phyloP scores from a whole-genome alignment of 2,797 vertebrate species.

The Lepus oiostolus region DNA sequence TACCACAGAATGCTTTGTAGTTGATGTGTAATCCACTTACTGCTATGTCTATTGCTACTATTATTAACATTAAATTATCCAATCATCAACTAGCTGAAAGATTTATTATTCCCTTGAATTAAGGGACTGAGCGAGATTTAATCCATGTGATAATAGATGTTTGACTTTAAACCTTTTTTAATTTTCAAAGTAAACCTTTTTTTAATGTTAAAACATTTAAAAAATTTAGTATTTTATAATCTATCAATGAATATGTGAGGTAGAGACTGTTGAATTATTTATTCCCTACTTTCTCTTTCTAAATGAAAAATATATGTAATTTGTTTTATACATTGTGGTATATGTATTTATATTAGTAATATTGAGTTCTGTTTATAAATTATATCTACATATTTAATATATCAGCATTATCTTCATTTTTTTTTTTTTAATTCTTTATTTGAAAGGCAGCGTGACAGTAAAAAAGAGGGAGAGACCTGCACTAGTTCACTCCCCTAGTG shows the following conservation, averaged over 20 bases:
- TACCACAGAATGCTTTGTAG: slow-evolving; percentile 12
- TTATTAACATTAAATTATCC: slow-evolving; percentile 2
- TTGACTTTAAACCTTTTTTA: neutral
- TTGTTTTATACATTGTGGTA: neutral
- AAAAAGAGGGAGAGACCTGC: too few relatives aligned
- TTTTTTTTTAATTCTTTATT: too few relatives aligned
- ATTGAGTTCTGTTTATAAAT: neutral
- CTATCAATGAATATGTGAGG: neutral
- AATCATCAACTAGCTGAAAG: neutral
- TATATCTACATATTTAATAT: slow-evolving; percentile 6
- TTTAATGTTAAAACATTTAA: neutral
- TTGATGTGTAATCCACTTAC: neutral
- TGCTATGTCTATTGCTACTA: neutral
- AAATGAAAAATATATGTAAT: neutral
- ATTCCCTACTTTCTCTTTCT: neutral
- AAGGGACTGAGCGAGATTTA: slow-evolving; percentile 4
- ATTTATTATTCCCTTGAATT: neutral
- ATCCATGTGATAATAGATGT: neutral
- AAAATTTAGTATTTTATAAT: neutral
- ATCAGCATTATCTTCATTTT: neutral
- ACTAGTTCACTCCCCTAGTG: too few relatives aligned
- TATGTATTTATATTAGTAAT: neutral
- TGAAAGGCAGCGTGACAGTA: too few relatives aligned
- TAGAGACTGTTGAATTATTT: neutral
- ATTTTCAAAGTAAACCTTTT: neutral